phyloP scores from a whole-genome alignment of 2,113 vertebrate genomes.

The Mus pahari region DNA sequence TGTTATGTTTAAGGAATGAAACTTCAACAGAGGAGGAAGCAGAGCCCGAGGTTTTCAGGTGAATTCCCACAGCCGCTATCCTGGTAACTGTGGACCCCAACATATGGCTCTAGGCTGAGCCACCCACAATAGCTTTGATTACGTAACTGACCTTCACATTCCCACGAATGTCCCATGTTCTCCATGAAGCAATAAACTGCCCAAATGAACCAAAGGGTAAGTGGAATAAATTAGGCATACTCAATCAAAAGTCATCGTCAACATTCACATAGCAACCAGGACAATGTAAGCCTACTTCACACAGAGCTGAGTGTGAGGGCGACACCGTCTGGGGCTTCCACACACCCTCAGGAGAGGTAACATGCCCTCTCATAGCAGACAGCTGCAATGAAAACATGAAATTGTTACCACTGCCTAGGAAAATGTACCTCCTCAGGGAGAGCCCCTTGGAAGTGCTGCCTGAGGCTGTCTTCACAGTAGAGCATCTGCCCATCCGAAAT shows the following conservation, averaged over 20 bases:
- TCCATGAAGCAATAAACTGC: not conserved
- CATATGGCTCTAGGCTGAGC: fast-evolving
- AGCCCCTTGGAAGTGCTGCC: not conserved
- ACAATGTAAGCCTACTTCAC: not conserved
- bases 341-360: not conserved
- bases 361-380: not conserved
- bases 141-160: not conserved
- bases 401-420: not conserved
- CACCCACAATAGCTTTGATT: not conserved
- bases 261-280: not conserved
- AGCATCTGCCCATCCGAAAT: fast-evolving
- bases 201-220: not conserved
- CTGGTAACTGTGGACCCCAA: fast-evolving
- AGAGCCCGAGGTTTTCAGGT: not conserved
- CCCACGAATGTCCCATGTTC: not conserved
- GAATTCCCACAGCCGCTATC: not conserved
- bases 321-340: not conserved
- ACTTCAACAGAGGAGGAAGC: not conserved
- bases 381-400: not conserved
- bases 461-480: not conserved
- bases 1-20: not conserved
- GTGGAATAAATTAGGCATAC: not conserved
- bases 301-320: fast-evolving
- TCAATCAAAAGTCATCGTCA: not conserved
- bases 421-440: not conserved